phyloP scores from a whole-genome alignment of 2,888 invertebrate genomes.

The Conomelus anceps region DNA sequence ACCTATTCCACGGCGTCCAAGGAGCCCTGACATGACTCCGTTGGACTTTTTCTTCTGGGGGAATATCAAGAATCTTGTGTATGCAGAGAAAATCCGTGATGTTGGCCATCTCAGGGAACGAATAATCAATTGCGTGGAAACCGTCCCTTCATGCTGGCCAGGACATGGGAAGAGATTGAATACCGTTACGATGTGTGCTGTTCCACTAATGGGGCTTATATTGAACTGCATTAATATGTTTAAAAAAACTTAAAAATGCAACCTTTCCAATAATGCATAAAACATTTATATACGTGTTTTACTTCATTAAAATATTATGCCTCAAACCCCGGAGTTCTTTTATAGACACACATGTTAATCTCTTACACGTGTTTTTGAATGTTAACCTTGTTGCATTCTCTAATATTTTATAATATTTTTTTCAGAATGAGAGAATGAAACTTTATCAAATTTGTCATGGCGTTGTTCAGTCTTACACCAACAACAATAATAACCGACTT shows the following conservation, averaged over 20 bases:
- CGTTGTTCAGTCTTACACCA: constrained; percentile 62
- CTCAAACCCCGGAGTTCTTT: too few species aligned
- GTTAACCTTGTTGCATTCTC: too few species aligned
- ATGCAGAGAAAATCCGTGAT: not conserved
- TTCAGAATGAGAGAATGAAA: constrained; percentile 53
- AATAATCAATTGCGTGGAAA: not conserved
- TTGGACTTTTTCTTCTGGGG: constrained; percentile 9
- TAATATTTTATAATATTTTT: constrained; percentile 36
- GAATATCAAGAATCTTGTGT: not conserved
- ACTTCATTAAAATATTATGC: too few species aligned
- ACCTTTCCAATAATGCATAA: not conserved
- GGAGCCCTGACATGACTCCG: not conserved
- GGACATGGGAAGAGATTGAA: not conserved
- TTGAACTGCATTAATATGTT: not conserved
- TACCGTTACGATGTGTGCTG: not conserved
- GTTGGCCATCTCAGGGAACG: not conserved
- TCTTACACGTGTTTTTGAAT: too few species aligned
- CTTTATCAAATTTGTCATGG: constrained; percentile 62
- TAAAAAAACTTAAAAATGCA: not conserved
- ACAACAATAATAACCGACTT: constrained; percentile 57
- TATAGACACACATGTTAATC: too few species aligned
- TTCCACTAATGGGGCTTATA: not conserved
- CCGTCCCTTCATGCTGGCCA: not conserved
- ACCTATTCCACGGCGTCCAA: too few species aligned
- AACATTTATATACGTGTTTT: not conserved